Conservation (phyloP, 2,797 vertebrate genomes). For the Champsocephalus esox region DNA sequence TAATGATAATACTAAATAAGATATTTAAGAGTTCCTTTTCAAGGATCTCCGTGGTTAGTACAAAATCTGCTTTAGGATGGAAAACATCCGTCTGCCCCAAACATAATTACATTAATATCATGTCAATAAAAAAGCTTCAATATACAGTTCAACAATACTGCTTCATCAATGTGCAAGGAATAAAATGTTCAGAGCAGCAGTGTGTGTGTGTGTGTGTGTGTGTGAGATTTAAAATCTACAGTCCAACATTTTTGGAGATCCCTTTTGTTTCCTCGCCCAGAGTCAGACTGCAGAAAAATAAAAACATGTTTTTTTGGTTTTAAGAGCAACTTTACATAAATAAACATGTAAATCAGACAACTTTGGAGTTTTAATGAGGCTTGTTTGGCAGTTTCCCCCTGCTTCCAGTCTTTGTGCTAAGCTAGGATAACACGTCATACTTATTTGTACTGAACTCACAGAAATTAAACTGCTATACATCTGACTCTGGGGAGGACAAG, state of each 20-base stretch:
- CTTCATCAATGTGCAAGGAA: constrained; percentile 53
- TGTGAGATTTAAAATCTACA: constrained; percentile 32
- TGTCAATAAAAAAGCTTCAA: constrained; percentile 51
- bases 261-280: neutral
- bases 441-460: neutral
- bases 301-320: constrained; percentile 56
- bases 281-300: constrained; percentile 5
- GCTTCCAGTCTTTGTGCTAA: neutral
- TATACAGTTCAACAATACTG: constrained; percentile 60
- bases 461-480: neutral
- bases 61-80: constrained; percentile 48
- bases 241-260: constrained; percentile 4
- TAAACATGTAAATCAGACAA: constrained; percentile 28
- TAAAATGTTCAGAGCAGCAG: constrained; percentile 52
- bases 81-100: constrained; percentile 40
- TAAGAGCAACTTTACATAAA: constrained; percentile 41
- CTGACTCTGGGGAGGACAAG: constrained; percentile 7
- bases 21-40: constrained; percentile 29
- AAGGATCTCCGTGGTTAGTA: constrained; percentile 37
- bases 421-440: constrained; percentile 3
- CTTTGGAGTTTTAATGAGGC: constrained; percentile 43
- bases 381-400: constrained; percentile 25
- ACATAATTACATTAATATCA: constrained; percentile 48
- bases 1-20: constrained; percentile 20
- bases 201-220: constrained; percentile 1